Percentiles rank a stretch among this genome's conserved stretches.
Conservation (phyloP, 2,888 invertebrate species). For the Sepioteuthis lessoniana region DNA sequence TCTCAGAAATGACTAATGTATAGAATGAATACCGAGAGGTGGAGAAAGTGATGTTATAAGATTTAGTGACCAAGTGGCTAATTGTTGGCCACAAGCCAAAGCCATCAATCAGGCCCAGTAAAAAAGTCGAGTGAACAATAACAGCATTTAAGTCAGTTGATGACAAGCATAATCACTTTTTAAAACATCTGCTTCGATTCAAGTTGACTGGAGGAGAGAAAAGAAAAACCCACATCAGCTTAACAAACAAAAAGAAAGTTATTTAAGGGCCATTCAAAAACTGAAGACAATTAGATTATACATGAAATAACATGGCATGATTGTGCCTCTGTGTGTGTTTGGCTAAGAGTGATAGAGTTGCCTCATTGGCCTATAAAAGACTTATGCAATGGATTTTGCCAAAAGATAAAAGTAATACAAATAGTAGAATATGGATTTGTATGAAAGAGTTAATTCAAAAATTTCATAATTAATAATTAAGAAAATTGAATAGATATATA, state of each 20-base stretch:
- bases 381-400: too few relatives aligned
- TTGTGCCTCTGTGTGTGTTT: background rate
- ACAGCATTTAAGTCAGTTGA: background rate
- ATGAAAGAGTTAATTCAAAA: too few relatives aligned
- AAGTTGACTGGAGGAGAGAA: background rate
- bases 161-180: background rate
- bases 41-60: background rate
- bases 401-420: too few relatives aligned
- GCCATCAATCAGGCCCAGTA: background rate
- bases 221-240: background rate
- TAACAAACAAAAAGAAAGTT: background rate
- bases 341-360: background rate
- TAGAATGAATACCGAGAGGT: background rate
- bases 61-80: conserved; percentile 19
- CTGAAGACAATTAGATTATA: background rate
- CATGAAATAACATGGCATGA: background rate
- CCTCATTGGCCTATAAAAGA: background rate
- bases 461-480: too few relatives aligned
- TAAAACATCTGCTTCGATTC: background rate
- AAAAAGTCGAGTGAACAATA: background rate
- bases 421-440: too few relatives aligned
- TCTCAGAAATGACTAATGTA: background rate
- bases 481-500: too few relatives aligned
- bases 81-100: background rate
- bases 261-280: background rate